These are phyloP conservation scores for Pangasius macronema DNA, from an alignment of 2,797 vertebrate species.

Conservation along the genomic window DNA sequence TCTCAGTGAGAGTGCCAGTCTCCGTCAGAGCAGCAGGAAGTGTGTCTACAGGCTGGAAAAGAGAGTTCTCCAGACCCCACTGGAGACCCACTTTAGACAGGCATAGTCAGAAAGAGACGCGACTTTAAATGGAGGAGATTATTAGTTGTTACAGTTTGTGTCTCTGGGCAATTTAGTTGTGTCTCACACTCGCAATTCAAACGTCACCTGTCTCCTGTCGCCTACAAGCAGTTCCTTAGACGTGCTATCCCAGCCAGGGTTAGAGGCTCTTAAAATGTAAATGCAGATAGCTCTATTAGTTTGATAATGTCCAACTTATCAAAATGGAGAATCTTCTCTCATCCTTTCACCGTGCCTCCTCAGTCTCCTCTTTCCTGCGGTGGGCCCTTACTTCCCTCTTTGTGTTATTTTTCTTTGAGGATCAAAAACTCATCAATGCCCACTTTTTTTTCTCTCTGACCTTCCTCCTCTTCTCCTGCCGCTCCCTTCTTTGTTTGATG, in stretches of 20 bases:
- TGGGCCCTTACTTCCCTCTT: slow-evolving; percentile 30
- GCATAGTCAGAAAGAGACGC: slow-evolving; percentile 40
- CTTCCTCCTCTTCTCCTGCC: slow-evolving; percentile 36
- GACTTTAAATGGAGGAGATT: slow-evolving; percentile 63
- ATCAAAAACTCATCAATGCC: slow-evolving; percentile 48
- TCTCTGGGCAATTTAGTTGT: slow-evolving; percentile 46
- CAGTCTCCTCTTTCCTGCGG: slow-evolving; percentile 27
- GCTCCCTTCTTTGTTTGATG: slow-evolving; percentile 51
- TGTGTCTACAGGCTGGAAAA: slow-evolving; percentile 30
- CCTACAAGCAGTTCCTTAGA: slow-evolving; percentile 22
- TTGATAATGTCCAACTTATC: slow-evolving; percentile 15
- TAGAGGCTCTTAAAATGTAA: slow-evolving; percentile 38
- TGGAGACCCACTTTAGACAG: slow-evolving; percentile 46
- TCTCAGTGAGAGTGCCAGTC: slow-evolving; percentile 56
- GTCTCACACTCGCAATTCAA: slow-evolving; percentile 15
- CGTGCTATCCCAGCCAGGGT: slow-evolving; percentile 19
- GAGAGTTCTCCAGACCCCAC: slow-evolving; percentile 35
- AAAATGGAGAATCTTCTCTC: slow-evolving; percentile 25
- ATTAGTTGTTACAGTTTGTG: slow-evolving; percentile 78
- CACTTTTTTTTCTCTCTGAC: slow-evolving; percentile 26
- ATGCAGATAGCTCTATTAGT: slow-evolving; percentile 21
- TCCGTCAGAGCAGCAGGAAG: slow-evolving; percentile 69
- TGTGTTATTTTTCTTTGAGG: slow-evolving; percentile 41
- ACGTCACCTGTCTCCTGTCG: slow-evolving; percentile 33
- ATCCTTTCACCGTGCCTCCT: slow-evolving; percentile 45